These are phyloP conservation scores for Apostichopus japonicus DNA, from an alignment of 35 echinoderm and acorn worm species.

Conservation along the genomic window DNA sequence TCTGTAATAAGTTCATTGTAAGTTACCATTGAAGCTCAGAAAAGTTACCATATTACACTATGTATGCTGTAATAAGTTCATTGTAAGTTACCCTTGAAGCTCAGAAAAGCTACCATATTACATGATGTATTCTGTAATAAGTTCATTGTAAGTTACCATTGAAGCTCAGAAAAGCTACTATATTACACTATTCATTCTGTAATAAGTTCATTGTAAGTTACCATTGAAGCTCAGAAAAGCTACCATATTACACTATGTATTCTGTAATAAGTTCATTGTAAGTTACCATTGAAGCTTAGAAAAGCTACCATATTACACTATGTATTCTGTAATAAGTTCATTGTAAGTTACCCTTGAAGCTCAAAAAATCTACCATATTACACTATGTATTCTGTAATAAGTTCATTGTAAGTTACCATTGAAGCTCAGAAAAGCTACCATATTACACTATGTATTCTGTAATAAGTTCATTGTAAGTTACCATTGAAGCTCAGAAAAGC, in stretches of 20 bases:
- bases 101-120: neutral
- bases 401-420: constrained; percentile 62
- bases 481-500: neutral
- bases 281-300: neutral
- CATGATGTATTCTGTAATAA: constrained; percentile 63
- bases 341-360: constrained; percentile 40
- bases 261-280: constrained; percentile 76
- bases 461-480: constrained; percentile 77
- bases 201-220: constrained; percentile 76
- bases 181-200: constrained; percentile 24
- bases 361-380: too few relatives aligned
- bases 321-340: constrained; percentile 72
- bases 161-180: neutral
- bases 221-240: neutral
- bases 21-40: neutral
- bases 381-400: constrained; percentile 74
- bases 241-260: constrained; percentile 14
- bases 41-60: neutral
- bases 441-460: constrained; percentile 43
- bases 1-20: constrained; percentile 76
- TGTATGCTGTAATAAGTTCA: constrained; percentile 71
- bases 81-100: constrained; percentile 41
- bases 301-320: neutral
- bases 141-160: constrained; percentile 62
- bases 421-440: neutral